A percentile compares a stretch with the other conserved stretches of the same genome.
phyloP scores from a whole-genome alignment of 2,888 invertebrate genomes.

The Diachrysia chrysitis region DNA sequence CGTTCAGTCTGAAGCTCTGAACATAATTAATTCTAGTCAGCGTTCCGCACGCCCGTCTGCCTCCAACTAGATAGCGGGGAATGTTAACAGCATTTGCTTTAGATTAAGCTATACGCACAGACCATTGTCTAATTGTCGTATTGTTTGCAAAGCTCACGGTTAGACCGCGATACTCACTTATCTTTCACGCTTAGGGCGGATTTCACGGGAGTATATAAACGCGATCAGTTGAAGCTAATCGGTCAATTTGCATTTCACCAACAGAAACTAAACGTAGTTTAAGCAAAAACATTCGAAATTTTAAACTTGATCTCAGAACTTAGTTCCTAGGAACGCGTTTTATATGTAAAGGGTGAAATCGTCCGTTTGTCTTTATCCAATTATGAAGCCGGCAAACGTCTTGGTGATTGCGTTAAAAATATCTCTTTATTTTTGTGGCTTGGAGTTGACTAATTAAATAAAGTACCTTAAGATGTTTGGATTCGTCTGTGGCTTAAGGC shows the following conservation, averaged over 20 bases:
- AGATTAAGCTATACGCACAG: conserved; percentile 81
- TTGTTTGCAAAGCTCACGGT: conserved; percentile 73
- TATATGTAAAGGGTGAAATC: not conserved
- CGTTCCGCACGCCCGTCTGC: conserved; percentile 61
- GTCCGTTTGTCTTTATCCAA: conserved; percentile 51
- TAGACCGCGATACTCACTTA: conserved; percentile 43
- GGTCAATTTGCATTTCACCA: no score
- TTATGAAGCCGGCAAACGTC: conserved; percentile 39
- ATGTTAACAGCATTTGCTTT: conserved; percentile 74
- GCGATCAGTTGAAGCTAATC: not conserved
- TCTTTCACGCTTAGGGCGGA: conserved; percentile 42
- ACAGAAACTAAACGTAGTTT: no score
- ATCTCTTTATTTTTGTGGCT: conserved; percentile 3
- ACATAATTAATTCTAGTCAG: conserved; percentile 36
- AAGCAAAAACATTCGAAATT: no score
- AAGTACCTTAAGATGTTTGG: conserved; percentile 27
- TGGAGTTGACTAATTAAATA: conserved; percentile 29
- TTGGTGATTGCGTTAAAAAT: conserved; percentile 29
- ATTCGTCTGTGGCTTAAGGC: conserved; percentile 11
- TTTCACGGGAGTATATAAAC: not conserved
- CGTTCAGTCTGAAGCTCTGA: not conserved
- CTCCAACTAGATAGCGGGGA: conserved; percentile 56
- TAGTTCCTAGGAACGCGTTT: not conserved
- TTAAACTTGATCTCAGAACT: not conserved
- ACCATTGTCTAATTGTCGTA: conserved; percentile 83